phyloP scores from a whole-genome alignment of 1,140 invertebrate genomes.

The Limonius californicus region DNA sequence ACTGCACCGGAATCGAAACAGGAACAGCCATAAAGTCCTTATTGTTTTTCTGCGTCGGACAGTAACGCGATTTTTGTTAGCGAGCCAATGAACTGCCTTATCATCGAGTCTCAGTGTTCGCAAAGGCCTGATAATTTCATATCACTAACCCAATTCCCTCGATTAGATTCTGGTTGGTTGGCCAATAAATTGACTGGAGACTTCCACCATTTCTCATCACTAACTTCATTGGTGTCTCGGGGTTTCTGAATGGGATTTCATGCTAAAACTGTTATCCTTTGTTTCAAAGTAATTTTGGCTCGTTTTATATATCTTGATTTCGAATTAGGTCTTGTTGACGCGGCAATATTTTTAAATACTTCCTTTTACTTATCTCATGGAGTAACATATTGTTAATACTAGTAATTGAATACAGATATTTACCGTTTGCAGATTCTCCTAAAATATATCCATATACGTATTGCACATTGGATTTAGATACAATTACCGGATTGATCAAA shows the following conservation, averaged over 20 bases:
- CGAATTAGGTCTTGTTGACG: too few species aligned
- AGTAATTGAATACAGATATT: too few species aligned
- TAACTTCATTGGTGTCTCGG: slow-evolving; percentile 39
- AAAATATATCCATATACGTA: too few species aligned
- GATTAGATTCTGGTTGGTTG: slow-evolving; percentile 45
- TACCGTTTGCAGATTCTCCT: too few species aligned
- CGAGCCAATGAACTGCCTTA: slow-evolving; percentile 39
- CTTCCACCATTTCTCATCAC: slow-evolving; percentile 42
- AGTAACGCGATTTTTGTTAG: slow-evolving; percentile 35
- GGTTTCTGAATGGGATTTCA: slow-evolving; percentile 22
- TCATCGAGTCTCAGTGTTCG: slow-evolving; percentile 22
- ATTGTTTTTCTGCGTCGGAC: slow-evolving; percentile 23
- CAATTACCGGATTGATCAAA: too few species aligned
- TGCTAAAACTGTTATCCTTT: slow-evolving; percentile 14
- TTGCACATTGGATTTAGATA: too few species aligned
- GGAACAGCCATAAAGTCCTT: slow-evolving; percentile 4
- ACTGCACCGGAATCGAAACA: slow-evolving; percentile 1
- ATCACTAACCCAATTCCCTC: slow-evolving; percentile 44
- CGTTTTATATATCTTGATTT: slow-evolving; percentile 2
- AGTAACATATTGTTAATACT: too few species aligned
- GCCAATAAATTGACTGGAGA: slow-evolving; percentile 45
- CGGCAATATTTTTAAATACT: too few species aligned
- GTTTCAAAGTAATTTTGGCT: slow-evolving; percentile 5
- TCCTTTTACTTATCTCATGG: too few species aligned
- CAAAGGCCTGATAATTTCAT: slow-evolving; percentile 33